Evolutionary conservation across 1,140 invertebrate species (phyloP).

Genomic region (Geopemphigus sp.): DNA sequence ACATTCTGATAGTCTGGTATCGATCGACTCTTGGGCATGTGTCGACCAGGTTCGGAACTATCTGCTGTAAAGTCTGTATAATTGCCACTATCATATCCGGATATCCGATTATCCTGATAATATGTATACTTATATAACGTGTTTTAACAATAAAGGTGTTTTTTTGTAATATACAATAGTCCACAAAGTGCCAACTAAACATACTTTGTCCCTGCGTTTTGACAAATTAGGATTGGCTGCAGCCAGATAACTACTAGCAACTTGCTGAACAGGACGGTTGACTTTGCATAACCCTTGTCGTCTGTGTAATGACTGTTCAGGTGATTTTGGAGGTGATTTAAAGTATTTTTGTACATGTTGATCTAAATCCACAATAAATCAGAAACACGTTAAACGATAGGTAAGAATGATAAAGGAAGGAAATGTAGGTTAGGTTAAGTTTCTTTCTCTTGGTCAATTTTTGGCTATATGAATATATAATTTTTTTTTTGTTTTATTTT

Average conservation of each 20-base stretch:
- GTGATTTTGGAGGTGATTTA: constrained; percentile 46
- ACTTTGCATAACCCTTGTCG: constrained; percentile 35
- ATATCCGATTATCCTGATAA: constrained; percentile 24
- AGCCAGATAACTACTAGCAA: constrained; percentile 30
- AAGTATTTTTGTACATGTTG: constrained; percentile 48
- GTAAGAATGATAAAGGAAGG: background rate
- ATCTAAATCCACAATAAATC: constrained; percentile 28
- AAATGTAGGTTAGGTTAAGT: too few species aligned
- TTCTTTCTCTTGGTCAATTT: too few species aligned
- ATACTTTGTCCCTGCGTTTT: constrained; percentile 43
- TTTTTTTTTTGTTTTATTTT: too few species aligned
- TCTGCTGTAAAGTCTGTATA: constrained; percentile 43
- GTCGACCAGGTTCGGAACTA: constrained; percentile 29
- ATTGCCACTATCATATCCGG: constrained; percentile 40
- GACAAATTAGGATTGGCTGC: constrained; percentile 39
- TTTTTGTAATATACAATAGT: too few species aligned
- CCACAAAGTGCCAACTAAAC: background rate
- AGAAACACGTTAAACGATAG: background rate
- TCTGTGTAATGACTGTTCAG: constrained; percentile 36
- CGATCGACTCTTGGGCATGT: constrained; percentile 34
- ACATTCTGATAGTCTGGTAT: constrained; percentile 36
- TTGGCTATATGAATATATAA: too few species aligned
- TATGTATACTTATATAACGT: background rate
- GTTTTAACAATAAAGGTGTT: too few species aligned
- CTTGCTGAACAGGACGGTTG: constrained; percentile 28